Evolutionary conservation across 2,113 vertebrate species (phyloP), one percentile per base, ranked within the genome.

Genomic region (Eupsittula cactorum): DNA sequence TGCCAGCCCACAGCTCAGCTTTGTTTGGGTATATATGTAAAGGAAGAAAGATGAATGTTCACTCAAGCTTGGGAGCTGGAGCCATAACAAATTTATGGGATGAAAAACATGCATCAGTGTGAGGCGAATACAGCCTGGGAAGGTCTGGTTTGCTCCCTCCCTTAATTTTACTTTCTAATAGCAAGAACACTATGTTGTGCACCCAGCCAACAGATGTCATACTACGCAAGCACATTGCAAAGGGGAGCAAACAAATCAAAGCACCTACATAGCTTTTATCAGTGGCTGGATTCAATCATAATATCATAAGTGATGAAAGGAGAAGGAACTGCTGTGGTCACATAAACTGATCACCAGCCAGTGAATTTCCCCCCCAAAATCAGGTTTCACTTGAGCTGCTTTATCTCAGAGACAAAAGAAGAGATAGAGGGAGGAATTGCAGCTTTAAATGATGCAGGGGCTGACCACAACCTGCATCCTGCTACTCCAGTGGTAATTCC

Each of bases 21-120:
- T 95, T 94, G 82, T 91, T 93, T 82, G 68, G 80, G 60, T 91
- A 15, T 92, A 28, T 82, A 71, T 57, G 81, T 57, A 92, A 95
- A 89, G 89, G 84, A 90, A 95, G 86, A 76, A 96, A 96, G 92
- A 97, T 97, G 96, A 95, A 97, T 95, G 90, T 90, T 97, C 93
- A 41, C 67, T 95, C 73, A 41, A 55, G 88, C 91, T 89, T 79
- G 67, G 92, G 95, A 95, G 82, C 91, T 82, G 88, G 46, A 95
- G 73, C 74, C 76, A 5, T 86, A 94, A 91, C 85, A 84, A 52
- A 92, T 97, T 96, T 97, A 88, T 77, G 85, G 90, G 53, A 77
- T 84, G 73, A 81, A 86, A 82, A 96, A 82, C 11, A 11, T 64
- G 52, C 76, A 41, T 75, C 62, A 23, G 37, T 50, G 86, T 68